These are phyloP conservation scores for Mareca strepera DNA, from an alignment of 2,797 vertebrate genomes.

Conservation along the genomic window DNA sequence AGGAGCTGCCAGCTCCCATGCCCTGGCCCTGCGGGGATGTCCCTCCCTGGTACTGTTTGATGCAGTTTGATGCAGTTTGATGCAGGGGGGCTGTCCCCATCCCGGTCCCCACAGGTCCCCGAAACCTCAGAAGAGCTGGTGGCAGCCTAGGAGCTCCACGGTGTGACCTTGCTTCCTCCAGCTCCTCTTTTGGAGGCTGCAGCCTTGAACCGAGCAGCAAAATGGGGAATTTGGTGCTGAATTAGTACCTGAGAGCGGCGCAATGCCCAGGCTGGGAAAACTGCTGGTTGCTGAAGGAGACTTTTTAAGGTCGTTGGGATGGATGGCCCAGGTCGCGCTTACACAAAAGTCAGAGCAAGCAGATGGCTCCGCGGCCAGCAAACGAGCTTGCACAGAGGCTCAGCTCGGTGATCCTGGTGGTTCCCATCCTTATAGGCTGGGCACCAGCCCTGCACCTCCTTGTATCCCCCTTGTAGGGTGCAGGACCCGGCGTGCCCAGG, in stretches of 20 bases:
- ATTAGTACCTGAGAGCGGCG: fast-evolving
- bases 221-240: neutral
- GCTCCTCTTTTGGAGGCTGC: neutral
- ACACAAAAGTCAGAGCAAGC: fast-evolving
- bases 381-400: neutral
- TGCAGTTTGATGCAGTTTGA: no score
- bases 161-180: neutral
- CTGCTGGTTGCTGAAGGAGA: neutral
- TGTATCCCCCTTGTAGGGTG: neutral
- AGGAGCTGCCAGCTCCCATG: neutral
- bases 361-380: neutral
- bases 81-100: neutral
- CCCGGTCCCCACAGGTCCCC: no score
- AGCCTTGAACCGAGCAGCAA: neutral
- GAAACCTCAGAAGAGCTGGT: neutral
- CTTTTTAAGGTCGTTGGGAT: neutral
- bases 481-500: neutral
- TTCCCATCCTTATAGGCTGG: neutral
- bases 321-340: neutral
- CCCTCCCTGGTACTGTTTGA: neutral
- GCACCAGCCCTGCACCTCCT: neutral
- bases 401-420: fast-evolving
- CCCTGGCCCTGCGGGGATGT: neutral
- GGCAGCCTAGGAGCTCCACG: fast-evolving
- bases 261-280: neutral